Percentiles rank a stretch among this genome's conserved stretches.
Evolutionary conservation across 2,113 vertebrate species (phyloP).

Genomic region (Dunckerocampus dactyliophorus): DNA sequence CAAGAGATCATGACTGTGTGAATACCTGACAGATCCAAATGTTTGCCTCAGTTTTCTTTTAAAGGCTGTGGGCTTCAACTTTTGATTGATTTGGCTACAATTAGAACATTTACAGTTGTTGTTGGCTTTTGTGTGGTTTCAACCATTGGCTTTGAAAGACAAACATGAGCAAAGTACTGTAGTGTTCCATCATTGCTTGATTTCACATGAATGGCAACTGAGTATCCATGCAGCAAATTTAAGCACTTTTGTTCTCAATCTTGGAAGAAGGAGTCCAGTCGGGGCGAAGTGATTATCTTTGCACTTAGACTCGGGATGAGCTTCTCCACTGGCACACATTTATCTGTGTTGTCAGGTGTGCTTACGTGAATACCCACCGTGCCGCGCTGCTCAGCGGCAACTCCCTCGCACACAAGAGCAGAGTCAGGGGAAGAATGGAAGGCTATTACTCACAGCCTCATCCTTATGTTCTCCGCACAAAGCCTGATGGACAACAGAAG

Average conservation of each 20-base stretch:
- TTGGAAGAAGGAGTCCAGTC: conserved; percentile 1
- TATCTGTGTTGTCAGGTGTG: conserved; percentile 64
- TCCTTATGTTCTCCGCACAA: conserved; percentile 34
- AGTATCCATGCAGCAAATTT: no score
- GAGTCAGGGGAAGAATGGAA: conserved; percentile 42
- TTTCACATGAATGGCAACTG: no score
- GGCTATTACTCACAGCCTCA: conserved; percentile 39
- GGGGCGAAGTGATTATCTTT: conserved; percentile 48
- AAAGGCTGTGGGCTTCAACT: no score
- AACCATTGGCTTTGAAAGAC: no score
- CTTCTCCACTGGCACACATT: conserved; percentile 52
- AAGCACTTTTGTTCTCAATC: conserved; percentile 3
- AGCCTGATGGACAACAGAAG: conserved; percentile 39
- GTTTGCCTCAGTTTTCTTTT: no score
- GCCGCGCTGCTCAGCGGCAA: conserved; percentile 50
- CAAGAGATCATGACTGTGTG: no score
- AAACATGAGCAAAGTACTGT: no score
- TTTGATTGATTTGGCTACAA: no score
- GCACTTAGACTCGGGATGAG: conserved; percentile 52
- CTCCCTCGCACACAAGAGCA: conserved; percentile 43
- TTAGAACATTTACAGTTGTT: no score
- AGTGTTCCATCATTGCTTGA: no score
- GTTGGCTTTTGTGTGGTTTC: no score
- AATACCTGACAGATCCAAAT: no score
- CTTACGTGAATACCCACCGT: conserved; percentile 60